Percentiles rank a stretch among this genome's conserved stretches.
Evolutionary conservation across 2,888 invertebrate genomes (phyloP).

Genomic region (Idaea biselata): DNA sequence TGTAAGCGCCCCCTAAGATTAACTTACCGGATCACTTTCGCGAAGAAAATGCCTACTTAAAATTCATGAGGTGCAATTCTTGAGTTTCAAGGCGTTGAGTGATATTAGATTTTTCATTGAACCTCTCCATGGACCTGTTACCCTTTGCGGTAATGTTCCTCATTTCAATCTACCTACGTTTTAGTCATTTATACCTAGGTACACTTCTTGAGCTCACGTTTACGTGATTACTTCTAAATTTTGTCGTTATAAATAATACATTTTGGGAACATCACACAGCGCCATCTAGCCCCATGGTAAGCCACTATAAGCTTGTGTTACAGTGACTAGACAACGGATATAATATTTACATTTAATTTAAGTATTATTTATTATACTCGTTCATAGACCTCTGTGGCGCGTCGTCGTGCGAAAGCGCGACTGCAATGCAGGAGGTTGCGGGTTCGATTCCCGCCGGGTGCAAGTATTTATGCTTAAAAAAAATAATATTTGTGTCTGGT

Average conservation of each 20-base stretch:
- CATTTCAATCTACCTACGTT: neutral
- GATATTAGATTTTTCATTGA: conserved; percentile 61
- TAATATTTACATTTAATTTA: too few species aligned
- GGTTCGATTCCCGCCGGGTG: too few species aligned
- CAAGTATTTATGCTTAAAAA: too few species aligned
- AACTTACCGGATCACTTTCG: conserved; percentile 19
- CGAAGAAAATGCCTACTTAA: conserved; percentile 69
- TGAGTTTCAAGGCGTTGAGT: conserved; percentile 54
- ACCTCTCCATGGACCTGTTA: conserved; percentile 5
- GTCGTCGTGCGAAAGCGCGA: too few species aligned
- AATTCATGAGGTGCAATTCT: conserved; percentile 71
- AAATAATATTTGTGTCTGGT: too few species aligned
- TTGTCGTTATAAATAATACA: neutral
- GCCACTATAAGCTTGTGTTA: too few species aligned
- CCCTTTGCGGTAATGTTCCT: conserved; percentile 2
- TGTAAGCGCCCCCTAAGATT: conserved; percentile 1
- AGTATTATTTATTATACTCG: too few species aligned
- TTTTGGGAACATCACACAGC: too few species aligned
- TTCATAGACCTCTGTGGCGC: too few species aligned
- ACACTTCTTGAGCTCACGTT: neutral
- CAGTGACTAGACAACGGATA: too few species aligned
- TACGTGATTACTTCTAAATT: neutral
- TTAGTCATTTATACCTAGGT: neutral
- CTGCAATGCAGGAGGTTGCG: too few species aligned
- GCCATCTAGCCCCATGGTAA: too few species aligned